Base-by-base conservation (phyloP, 2,888 invertebrate genomes). In the Microctonus brassicae region DNA sequence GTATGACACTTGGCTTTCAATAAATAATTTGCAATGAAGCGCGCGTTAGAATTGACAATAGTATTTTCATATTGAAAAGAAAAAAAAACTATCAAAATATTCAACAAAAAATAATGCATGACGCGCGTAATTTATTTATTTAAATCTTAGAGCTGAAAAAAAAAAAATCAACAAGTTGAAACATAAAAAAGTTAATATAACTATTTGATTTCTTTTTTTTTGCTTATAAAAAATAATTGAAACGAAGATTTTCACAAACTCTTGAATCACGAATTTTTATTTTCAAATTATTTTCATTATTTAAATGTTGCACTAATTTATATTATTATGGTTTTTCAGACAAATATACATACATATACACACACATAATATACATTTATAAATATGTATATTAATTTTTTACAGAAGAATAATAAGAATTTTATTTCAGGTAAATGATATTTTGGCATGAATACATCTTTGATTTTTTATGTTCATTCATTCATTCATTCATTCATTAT, bases 1-100 rank as follows among this genome's bases (percentile, higher is more conserved):
- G 97, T 97, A 92, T 89, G 92, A 90, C 89, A 83, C 80, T 83
- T 81, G 83, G 77, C 81, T 81, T 79, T 81, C 77, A 81, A 79
- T 83, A 81, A 86, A 84, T 87, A 86, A 85, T 76, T 78, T 80
- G 80, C 76, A 71, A 75, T 42, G 17, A 22, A 61, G n/a, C n/a
- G n/a, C 11, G 82, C 78, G 77, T 79, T 74, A 76, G 42, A 60
- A 52, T 20, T 33, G 6, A 52, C 17, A 17, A n/a, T 17, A 17
- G 5, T 47, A 7, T 17, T 47, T n/a, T 20, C 47, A 17, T 0
- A 47, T 17, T 17, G 7, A 7, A 7, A 1, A 34, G 1, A 29
- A 57, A 67, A 42, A 11, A 13, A 22, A 36, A 13, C 17, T 20
- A n/a, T 10, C 20, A n/a, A 34, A 2, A 33, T 29, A 39, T 39